These are phyloP conservation scores for Hydrocynus forskahlii DNA, from an alignment of 2,797 vertebrate species.

Conservation along the genomic window DNA sequence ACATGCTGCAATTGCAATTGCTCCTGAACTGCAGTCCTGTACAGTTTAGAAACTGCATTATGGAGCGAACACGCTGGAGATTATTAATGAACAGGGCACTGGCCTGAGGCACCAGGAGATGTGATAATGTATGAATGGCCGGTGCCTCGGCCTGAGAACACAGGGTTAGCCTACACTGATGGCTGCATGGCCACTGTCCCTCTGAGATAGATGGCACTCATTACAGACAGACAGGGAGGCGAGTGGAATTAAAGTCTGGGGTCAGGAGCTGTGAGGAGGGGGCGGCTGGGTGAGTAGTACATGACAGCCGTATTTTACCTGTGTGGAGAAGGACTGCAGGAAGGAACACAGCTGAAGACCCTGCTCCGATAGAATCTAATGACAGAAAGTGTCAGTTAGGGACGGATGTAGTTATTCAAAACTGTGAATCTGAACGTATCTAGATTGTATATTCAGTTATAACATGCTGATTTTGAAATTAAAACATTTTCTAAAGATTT, in stretches of 20 bases:
- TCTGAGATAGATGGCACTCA: slow-evolving; percentile 70
- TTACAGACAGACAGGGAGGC: slow-evolving; percentile 72
- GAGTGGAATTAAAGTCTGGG: slow-evolving; percentile 72
- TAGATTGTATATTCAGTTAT: no score
- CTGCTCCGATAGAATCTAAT: slow-evolving; percentile 90
- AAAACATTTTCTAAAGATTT: no score
- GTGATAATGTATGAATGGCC: slow-evolving; percentile 67
- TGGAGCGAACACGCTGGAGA: slow-evolving; percentile 58
- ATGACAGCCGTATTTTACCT: slow-evolving; percentile 76
- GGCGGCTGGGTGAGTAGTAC: not conserved
- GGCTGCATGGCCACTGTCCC: slow-evolving; percentile 42
- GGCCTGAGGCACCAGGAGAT: slow-evolving; percentile 56
- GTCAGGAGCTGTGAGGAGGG: slow-evolving; percentile 35
- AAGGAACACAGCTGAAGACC: slow-evolving; percentile 89
- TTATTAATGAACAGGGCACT: slow-evolving; percentile 70
- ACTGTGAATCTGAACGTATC: not conserved
- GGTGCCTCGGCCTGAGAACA: slow-evolving; percentile 34
- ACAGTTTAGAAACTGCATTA: slow-evolving; percentile 24
- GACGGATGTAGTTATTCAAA: not conserved
- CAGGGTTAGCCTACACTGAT: slow-evolving; percentile 43
- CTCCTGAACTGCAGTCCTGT: not conserved
- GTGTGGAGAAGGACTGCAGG: slow-evolving; percentile 85
- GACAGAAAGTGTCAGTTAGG: not conserved
- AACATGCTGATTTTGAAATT: no score
- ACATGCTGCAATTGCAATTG: not conserved